Evolutionary conservation across 2,113 vertebrate genomes (phyloP).

Genomic region (Vulpes lagopus): DNA sequence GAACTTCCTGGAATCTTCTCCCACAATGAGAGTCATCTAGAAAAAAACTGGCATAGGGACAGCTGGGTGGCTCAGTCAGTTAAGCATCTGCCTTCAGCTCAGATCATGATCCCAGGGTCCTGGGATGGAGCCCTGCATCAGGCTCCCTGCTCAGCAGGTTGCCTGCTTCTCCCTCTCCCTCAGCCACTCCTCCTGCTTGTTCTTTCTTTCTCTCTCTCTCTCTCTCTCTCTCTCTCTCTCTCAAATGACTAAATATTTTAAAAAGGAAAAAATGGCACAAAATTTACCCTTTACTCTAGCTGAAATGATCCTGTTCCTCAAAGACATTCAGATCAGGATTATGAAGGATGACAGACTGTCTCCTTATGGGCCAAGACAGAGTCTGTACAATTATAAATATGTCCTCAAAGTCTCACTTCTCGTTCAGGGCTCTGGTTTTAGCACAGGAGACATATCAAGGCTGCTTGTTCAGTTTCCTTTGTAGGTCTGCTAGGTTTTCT

Average conservation of each 20-base stretch:
- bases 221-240: no score
- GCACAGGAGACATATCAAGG: background rate
- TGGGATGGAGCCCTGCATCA: no score
- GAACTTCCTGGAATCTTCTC: background rate
- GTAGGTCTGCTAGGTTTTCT: background rate
- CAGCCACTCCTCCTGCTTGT: no score
- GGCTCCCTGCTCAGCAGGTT: no score
- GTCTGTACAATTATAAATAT: background rate
- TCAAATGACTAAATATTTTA: no score
- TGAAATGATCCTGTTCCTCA: background rate
- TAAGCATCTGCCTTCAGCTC: no score
- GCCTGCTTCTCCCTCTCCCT: no score
- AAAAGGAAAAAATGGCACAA: background rate
- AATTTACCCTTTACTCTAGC: background rate
- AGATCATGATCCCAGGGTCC: no score
- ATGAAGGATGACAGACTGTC: background rate
- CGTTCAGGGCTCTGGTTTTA: background rate
- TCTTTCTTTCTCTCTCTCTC: no score
- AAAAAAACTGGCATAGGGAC: background rate
- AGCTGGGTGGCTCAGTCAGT: no score
- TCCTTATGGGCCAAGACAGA: background rate
- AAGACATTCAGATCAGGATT: background rate
- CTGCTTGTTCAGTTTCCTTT: background rate
- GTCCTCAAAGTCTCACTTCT: background rate
- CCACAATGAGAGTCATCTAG: background rate